Conservation (phyloP, 2,888 invertebrate genomes). For the Trachelus iudaicus region DNA sequence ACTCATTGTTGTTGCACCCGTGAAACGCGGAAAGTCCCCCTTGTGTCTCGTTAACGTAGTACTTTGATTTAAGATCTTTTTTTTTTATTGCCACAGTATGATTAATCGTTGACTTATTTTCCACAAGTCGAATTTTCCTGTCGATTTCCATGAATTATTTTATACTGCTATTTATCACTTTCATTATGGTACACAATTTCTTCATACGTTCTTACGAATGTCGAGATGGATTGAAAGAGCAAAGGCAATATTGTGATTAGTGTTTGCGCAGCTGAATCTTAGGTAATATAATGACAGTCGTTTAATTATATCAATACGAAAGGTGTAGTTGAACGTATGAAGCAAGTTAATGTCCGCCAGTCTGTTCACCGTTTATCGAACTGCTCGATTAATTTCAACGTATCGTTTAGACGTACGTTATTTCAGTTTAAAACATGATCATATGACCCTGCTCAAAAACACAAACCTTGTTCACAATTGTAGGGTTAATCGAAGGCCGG, state of each 20-base stretch:
- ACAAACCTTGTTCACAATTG: not conserved
- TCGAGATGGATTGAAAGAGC: not conserved
- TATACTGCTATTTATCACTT: not conserved
- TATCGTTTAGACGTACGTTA: not conserved
- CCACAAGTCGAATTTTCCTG: not conserved
- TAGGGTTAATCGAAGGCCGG: constrained; percentile 24
- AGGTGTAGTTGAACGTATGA: not conserved
- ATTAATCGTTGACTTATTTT: not conserved
- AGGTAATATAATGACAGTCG: not conserved
- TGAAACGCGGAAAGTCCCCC: not conserved
- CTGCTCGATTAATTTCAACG: not conserved
- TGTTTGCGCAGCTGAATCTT: not conserved
- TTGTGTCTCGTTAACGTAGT: not conserved
- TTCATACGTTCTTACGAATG: not conserved
- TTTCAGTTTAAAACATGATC: not conserved
- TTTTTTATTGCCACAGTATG: not conserved
- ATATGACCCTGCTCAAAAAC: not conserved
- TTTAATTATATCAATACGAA: not conserved
- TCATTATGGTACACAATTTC: not conserved
- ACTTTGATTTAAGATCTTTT: not conserved
- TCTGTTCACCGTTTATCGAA: not conserved
- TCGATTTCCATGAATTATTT: not conserved
- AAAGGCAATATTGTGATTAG: not conserved
- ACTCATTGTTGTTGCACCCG: not conserved
- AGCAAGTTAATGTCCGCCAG: not conserved